Evolutionary conservation across 2,888 invertebrate species (phyloP), one percentile per base, ranked within the genome.

Genomic region (Pinctada fucata): DNA sequence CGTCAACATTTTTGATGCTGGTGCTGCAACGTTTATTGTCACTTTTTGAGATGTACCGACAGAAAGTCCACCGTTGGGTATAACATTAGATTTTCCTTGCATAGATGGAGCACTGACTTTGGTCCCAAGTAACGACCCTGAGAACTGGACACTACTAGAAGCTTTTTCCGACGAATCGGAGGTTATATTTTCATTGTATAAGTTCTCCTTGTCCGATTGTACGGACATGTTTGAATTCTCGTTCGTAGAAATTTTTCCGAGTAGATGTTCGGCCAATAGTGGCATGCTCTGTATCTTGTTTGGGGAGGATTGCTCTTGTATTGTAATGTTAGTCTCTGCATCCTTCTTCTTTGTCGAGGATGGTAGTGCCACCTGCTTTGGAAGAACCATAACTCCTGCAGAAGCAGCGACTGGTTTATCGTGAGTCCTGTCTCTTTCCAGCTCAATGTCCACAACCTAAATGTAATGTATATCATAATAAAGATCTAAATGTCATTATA

Each of bases 361-460:
- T 6, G 58, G 13, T 31, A 1, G 31, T 31, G 31, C 31, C 31
- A 31, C 31, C 31, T 31, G 31, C 31, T 31, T 31, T 31, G 31
- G 31, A 31, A 31, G 31, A 10, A 13, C 6, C 58, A 58, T 58
- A 6, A 6, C 13, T 16, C 72, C 72, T 47, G 47, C 47, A 45
- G 31, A 58, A 51, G 50, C 8, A 13, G 47, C 1, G 16, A 49
- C 5, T 52, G 69, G 63, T 50, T 73, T 76, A 8, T 81, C 69
- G 63, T 64, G 69, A 49, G 76, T 58, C 5, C 72, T 75, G 48
- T 88, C 88, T 76, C 81, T 83, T 52, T 88, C 88, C 63, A 90
- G 72, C 65, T 90, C 89, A 49, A 90, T 78, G 75, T 90, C 88
- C n/a, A 90, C 88, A 49, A 87, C 81, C 89, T 90, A 77, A 8